These are phyloP conservation scores for Deilephila porcellus DNA, from an alignment of 2,888 invertebrate species.

Conservation along the genomic window DNA sequence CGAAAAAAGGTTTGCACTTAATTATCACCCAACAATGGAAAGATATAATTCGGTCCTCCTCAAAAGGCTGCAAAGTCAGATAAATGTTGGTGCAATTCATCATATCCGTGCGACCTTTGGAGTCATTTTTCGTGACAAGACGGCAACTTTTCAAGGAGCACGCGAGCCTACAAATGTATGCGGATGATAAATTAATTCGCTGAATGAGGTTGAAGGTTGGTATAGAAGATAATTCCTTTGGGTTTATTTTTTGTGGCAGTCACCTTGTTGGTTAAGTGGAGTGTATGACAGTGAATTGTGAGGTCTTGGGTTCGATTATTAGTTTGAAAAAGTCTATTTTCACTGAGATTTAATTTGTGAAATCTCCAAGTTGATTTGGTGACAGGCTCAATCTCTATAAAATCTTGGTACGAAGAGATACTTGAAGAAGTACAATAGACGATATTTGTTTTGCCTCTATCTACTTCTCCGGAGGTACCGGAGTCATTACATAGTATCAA, in stretches of 20 bases:
- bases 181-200: slow-evolving; percentile 33
- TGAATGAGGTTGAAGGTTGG: neutral
- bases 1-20: neutral
- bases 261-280: too few relatives aligned
- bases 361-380: too few relatives aligned
- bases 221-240: neutral
- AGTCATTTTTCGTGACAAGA: slow-evolving; percentile 36
- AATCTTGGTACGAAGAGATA: too few relatives aligned
- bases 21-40: slow-evolving; percentile 7
- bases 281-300: too few relatives aligned
- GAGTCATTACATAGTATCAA: too few relatives aligned
- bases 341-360: too few relatives aligned
- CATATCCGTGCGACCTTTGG: slow-evolving; percentile 38
- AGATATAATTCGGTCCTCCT: neutral
- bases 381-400: too few relatives aligned
- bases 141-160: slow-evolving; percentile 36
- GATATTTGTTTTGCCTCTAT: too few relatives aligned
- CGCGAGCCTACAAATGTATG: slow-evolving; percentile 26
- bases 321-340: too few relatives aligned
- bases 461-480: too few relatives aligned
- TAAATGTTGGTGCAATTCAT: slow-evolving; percentile 50
- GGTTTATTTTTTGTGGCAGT: neutral
- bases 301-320: too few relatives aligned
- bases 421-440: too few relatives aligned
- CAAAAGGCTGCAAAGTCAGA: slow-evolving; percentile 25